phyloP scores from a whole-genome alignment of 1,140 invertebrate genomes.

The Microplitis mediator region DNA sequence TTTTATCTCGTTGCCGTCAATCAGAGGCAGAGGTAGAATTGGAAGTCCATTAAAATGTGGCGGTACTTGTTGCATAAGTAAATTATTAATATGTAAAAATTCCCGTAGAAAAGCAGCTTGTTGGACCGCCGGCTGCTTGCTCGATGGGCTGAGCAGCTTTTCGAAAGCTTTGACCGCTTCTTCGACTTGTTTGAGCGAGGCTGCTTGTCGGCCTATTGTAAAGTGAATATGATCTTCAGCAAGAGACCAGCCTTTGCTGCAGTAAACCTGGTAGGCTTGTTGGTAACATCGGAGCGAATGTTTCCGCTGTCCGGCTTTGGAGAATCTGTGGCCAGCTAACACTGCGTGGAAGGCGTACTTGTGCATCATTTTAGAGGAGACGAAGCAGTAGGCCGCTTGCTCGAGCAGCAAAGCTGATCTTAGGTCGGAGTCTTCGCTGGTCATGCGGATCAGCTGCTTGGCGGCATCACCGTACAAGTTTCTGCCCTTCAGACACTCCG shows the following conservation, averaged over 20 bases:
- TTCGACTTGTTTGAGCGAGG: slow-evolving; percentile 75
- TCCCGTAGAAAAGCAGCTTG: slow-evolving; percentile 87
- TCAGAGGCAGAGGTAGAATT: slow-evolving; percentile 71
- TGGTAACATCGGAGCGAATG: slow-evolving; percentile 91
- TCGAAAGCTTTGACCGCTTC: slow-evolving; percentile 81
- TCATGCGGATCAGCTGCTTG: slow-evolving; percentile 91
- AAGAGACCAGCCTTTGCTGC: slow-evolving; percentile 82
- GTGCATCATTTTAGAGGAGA: slow-evolving; percentile 80
- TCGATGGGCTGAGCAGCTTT: slow-evolving; percentile 76
- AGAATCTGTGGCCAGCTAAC: slow-evolving; percentile 89
- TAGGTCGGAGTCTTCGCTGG: slow-evolving; percentile 91
- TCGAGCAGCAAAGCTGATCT: slow-evolving; percentile 90
- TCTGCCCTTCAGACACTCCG: slow-evolving; percentile 81
- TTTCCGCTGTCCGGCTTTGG: slow-evolving; percentile 87
- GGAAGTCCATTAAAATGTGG: slow-evolving; percentile 62
- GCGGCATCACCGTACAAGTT: slow-evolving; percentile 86
- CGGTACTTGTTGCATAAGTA: slow-evolving; percentile 61
- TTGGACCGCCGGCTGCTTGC: slow-evolving; percentile 76
- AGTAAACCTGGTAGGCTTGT: slow-evolving; percentile 89
- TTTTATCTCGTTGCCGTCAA: slow-evolving; percentile 70
- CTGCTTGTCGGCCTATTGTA: slow-evolving; percentile 87
- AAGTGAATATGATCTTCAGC: slow-evolving; percentile 95
- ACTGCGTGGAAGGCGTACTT: slow-evolving; percentile 99
- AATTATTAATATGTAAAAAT: slow-evolving; percentile 81
- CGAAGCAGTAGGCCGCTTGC: slow-evolving; percentile 93